Evolutionary conservation across 2,113 vertebrate genomes (phyloP).

Genomic region (Rhinopomastus cyanomelas): DNA sequence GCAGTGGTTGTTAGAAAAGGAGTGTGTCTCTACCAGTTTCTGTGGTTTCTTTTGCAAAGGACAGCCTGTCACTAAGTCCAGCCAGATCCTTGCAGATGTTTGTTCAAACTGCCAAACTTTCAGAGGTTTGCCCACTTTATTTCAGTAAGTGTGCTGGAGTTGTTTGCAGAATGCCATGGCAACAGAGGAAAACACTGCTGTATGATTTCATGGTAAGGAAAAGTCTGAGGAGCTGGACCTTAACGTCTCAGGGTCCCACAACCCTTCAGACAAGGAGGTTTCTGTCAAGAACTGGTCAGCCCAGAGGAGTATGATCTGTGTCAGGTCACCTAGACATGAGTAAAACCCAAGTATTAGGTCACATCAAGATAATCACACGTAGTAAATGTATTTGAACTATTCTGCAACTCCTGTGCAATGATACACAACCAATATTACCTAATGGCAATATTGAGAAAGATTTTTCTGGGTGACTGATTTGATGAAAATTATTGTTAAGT

Average conservation of each 20-base stretch:
- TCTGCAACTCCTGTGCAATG: neutral
- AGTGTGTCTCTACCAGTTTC: neutral
- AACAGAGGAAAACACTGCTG: constrained; percentile 20
- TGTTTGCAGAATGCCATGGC: constrained; percentile 25
- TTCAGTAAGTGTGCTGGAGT: neutral
- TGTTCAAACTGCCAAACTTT: constrained; percentile 33
- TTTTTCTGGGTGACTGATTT: neutral
- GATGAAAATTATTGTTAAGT: neutral
- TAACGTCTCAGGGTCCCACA: neutral
- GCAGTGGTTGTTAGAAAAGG: neutral
- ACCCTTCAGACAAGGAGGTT: neutral
- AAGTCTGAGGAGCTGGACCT: neutral
- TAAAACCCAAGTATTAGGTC: neutral
- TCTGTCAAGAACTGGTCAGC: neutral
- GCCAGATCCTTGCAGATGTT: constrained; percentile 11
- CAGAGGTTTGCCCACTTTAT: constrained; percentile 32
- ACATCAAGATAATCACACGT: neutral
- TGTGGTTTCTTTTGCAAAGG: constrained; percentile 40
- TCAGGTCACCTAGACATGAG: neutral
- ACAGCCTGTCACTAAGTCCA: constrained; percentile 14
- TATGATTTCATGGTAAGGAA: neutral
- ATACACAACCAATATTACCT: neutral
- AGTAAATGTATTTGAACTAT: neutral
- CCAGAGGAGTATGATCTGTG: neutral
- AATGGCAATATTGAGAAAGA: neutral